These are phyloP conservation scores for Otocyon megalotis DNA, from an alignment of 2,113 vertebrate species.

Conservation along the genomic window DNA sequence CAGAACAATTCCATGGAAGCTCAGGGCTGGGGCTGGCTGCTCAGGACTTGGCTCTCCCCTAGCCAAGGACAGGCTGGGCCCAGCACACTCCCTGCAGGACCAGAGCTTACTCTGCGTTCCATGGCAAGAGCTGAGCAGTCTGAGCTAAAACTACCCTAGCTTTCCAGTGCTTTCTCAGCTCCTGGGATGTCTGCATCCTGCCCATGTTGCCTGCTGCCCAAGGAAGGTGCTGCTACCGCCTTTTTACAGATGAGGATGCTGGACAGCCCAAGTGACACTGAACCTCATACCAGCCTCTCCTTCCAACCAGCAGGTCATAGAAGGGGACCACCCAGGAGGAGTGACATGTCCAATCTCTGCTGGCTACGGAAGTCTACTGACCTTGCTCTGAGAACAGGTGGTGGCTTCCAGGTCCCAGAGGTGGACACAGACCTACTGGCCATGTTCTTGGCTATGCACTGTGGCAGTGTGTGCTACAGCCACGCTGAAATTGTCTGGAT, in stretches of 20 bases:
- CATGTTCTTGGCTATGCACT: rapidly evolving
- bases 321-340: neutral
- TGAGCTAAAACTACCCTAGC: neutral
- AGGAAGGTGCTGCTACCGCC: neutral
- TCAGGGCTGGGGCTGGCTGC: neutral
- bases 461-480: neutral
- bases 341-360: too few relatives aligned
- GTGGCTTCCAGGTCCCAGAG: neutral
- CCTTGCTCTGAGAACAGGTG: neutral
- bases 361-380: neutral
- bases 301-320: neutral
- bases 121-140: neutral
- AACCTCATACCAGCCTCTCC: neutral
- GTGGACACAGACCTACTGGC: neutral
- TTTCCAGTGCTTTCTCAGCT: neutral
- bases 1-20: neutral
- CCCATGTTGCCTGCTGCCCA: neutral
- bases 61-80: neutral
- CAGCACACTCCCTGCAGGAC: neutral
- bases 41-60: neutral
- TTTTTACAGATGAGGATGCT: neutral
- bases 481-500: neutral
- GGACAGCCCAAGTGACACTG: neutral
- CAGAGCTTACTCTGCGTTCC: neutral
- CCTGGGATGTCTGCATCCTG: neutral